Percentiles rank a stretch among this genome's conserved stretches.
Conservation (phyloP, 1,140 invertebrate genomes). For the Triops longicaudatus region DNA sequence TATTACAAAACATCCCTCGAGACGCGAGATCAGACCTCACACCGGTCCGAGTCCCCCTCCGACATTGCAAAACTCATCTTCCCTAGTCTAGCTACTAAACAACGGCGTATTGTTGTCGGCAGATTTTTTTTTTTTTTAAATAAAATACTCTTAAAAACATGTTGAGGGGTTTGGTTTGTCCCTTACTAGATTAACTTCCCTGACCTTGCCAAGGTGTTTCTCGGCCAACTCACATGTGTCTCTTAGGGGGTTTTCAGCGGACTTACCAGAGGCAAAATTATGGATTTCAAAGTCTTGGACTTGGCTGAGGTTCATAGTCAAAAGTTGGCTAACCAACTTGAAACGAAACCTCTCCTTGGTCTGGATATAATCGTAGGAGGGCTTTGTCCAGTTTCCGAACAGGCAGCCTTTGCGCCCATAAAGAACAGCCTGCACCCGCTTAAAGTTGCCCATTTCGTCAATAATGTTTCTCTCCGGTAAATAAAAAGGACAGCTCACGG, state of each 20-base stretch:
- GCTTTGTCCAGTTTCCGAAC: background rate
- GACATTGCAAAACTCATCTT: background rate
- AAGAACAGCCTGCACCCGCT: background rate
- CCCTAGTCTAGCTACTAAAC: background rate
- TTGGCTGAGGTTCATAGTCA: background rate
- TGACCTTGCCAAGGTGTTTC: background rate
- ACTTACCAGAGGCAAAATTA: conserved; percentile 4
- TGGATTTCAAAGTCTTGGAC: background rate
- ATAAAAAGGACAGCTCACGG: conserved; percentile 1
- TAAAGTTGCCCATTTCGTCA: background rate
- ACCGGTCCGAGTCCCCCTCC: background rate
- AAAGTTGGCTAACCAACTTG: conserved; percentile 1
- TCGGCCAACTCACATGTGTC: background rate
- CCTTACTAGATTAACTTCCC: background rate
- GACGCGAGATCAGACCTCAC: background rate
- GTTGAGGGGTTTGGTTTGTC: background rate
- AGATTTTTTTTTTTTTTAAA: background rate
- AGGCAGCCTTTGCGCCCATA: background rate
- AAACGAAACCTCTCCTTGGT: background rate
- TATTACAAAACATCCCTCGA: background rate
- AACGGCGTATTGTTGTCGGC: too few species aligned
- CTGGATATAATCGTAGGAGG: background rate
- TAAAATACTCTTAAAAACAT: background rate
- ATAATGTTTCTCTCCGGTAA: conserved; percentile 2
- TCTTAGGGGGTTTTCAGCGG: background rate